Conservation (phyloP, 2,797 vertebrate species). For the Halcyon smyrnensis region DNA sequence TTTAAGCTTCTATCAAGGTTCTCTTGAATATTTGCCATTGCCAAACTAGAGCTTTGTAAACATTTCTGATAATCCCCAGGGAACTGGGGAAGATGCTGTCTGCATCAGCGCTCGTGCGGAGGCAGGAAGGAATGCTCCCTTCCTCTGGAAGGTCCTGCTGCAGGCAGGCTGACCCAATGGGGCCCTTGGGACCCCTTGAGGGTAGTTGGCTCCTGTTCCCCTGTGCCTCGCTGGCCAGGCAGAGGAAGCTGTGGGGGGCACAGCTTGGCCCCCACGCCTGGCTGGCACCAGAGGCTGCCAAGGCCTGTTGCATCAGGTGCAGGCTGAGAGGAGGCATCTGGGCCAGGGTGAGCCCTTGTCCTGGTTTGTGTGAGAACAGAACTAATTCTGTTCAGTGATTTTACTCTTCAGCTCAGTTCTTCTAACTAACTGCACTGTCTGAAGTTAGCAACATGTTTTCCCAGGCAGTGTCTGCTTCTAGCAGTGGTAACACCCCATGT, state of each 20-base stretch:
- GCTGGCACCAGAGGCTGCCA: rapidly evolving
- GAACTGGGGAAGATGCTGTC: neutral
- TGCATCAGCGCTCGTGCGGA: rapidly evolving
- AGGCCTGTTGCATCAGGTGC: neutral
- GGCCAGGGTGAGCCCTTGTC: neutral
- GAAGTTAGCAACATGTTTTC: too few relatives aligned
- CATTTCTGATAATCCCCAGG: neutral
- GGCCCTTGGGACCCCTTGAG: rapidly evolving
- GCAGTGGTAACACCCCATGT: too few relatives aligned
- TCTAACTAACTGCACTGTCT: too few relatives aligned
- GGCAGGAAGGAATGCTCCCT: neutral
- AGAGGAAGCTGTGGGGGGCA: rapidly evolving
- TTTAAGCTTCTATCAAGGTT: neutral
- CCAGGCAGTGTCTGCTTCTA: too few relatives aligned
- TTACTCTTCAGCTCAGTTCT: too few relatives aligned
- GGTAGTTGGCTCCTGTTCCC: rapidly evolving
- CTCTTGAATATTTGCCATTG: neutral
- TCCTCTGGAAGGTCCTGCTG: neutral
- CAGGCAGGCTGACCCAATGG: neutral
- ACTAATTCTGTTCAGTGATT: too few relatives aligned
- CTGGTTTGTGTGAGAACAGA: too few relatives aligned
- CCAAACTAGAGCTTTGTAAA: neutral
- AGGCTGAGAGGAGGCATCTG: rapidly evolving
- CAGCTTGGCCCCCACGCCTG: rapidly evolving
- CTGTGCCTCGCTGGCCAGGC: rapidly evolving